Evolutionary conservation across 1,140 invertebrate species (phyloP), one percentile per base, ranked within the genome.

Genomic region (Nylanderia fulva): DNA sequence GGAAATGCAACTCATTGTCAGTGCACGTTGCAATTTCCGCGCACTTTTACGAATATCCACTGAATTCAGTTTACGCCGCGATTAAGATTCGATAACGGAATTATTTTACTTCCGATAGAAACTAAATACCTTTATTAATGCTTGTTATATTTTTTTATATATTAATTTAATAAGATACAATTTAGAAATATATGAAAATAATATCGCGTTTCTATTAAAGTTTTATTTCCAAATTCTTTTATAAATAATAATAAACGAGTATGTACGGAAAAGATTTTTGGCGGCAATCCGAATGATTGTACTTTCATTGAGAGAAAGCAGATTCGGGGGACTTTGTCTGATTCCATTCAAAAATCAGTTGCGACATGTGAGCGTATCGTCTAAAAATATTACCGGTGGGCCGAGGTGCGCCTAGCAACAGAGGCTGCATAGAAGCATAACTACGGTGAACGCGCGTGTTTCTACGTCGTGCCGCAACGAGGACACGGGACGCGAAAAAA

Each of bases 321-420:
- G 60, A 63, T 33, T 60, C 39, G 56, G 45, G 45, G 58, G 42
- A 76, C 29, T 69, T 48, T n/a, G 33, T 75, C 54, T 82, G 63
- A 87, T 79, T 85, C 88, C 88, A 89, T 90, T 89, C 85, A 85
- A 77, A 79, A 90, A 85, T 86, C 69, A 76, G 63, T 64, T 79
- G 80, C 76, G 86, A 90, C 91, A 92, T 91, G 92, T 91, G 91
- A 90, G 85, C 90, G 91, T 91, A 92, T 89, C 89, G 90, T 93
- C 92, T 93, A 93, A 93, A 93, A 93, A 93, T 93, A 93, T 92
- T 93, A 90, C 71, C 91, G 88, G 87, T 86, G 86, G 84, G 61
- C 88, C 89, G 88, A 91, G 91, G 90, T 92, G 92, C 93, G 92
- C 93, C 92, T 93, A 93, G 93, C 93, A 93, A 93, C 93, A 93